Evolutionary conservation across 2,888 invertebrate species (phyloP), one percentile per base, ranked within the genome.

Genomic region (Clunio marinus): DNA sequence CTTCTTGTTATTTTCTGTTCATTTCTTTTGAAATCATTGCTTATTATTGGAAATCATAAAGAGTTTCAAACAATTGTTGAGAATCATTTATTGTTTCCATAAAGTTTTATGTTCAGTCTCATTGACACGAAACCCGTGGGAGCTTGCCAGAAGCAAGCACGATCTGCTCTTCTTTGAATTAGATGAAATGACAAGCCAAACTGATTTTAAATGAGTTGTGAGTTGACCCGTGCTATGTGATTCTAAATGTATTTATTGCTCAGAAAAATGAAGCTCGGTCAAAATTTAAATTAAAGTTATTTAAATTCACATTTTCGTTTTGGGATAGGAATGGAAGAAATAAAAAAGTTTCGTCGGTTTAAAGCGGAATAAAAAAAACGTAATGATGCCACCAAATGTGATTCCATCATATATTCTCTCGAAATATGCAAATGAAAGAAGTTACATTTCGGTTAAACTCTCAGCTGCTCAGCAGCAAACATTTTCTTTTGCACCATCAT

Each of bases 21-120:
- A n/a, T n/a, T 10, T 32, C 13, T 57, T 57, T 57, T 57, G n/a
- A 22, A 57, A 57, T 57, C 25, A 25, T 57, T n/a, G 24, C 20
- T 10, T 10, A n/a, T 41, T 10, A n/a, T n/a, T n/a, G n/a, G n/a
- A n/a, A n/a, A n/a, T n/a, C n/a, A n/a, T n/a, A n/a, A n/a, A n/a
- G n/a, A n/a, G n/a, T 41, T 15, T 41, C 10, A 10, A 41, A 41
- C 41, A 41, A 41, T 41, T 15, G 41, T 41, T 41, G 41, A 41
- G 41, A 41, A 15, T 41, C 41, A 15, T 41, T 41, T 41, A 41
- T 41, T 41, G 41, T 41, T n/a, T 41, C 41, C 10, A 41, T 41
- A 41, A n/a, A n/a, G n/a, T n/a, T n/a, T n/a, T 15, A 41, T 41
- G 41, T 15, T 41, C 32, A 8, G 8, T 32, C 15, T 15, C 10